Base-by-base conservation (phyloP, 35 echinoderm and acorn worm genomes). In the Diadema setosum region DNA sequence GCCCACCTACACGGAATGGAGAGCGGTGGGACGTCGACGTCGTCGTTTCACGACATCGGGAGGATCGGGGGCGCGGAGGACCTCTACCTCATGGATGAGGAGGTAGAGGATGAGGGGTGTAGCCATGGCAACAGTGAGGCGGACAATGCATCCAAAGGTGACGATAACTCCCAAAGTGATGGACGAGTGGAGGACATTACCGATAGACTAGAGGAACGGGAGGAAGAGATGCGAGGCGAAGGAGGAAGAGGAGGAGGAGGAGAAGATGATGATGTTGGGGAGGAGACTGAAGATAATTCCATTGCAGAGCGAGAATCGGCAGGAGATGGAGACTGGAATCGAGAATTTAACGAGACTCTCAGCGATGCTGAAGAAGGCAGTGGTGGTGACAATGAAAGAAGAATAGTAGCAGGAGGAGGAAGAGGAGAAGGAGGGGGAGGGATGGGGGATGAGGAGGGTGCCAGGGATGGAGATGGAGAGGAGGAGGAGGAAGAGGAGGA, bases 401-500 rank as follows among this genome's bases (percentile, higher is more conserved):
- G 63, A 67, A 67, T 26, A 67, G 12, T 26, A n/a, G 3, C 26
- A 80, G 21, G 3, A 75, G 18, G 70, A 82, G 16, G 78, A 46
- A 32, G 78, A 46, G 8, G 44, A 55, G 21, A 55, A 56, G 75
- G 46, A 52, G 34, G 45, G 26, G 67, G 40, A 23, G 30, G 39
- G 24, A 83, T 52, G 14, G 46, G 21, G 3, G 82, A 84, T 59
- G 82, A 40, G 23, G 82, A 84, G 17, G 82, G 15, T 7, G 81
- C 48, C 32, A 48, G 34, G 24, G 2, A 52, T 3, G 81, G 34
- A 52, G 45, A 83, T 18, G 49, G 39, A 29, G 81, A n/a, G 1
- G 33, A 80, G 9, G 86, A 88, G 3, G 85, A 87, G 20, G 73
- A 70, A 20, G 67, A 87, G 39, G 46, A 39, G 18, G 67, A 44